Conservation (phyloP, 2,888 invertebrate genomes). For the Selenia dentaria region DNA sequence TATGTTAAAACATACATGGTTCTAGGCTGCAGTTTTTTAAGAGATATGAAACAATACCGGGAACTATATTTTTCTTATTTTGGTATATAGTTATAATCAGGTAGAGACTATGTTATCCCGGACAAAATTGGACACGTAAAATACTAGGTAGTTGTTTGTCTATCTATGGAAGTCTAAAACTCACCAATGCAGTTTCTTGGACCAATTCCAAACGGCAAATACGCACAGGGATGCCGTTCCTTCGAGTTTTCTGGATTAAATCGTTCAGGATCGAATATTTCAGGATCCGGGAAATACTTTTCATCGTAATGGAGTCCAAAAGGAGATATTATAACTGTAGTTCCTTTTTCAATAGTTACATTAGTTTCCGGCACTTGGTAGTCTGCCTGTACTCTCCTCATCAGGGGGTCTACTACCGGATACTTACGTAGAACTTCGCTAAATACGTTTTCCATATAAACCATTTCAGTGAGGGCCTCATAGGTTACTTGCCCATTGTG, state of each 20-base stretch:
- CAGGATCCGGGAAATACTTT: slow-evolving; percentile 66
- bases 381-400: slow-evolving; percentile 49
- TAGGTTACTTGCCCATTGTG: slow-evolving; percentile 56
- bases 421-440: slow-evolving; percentile 66
- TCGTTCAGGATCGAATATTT: slow-evolving; percentile 71
- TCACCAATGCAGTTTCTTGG: slow-evolving; percentile 70
- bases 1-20: no score
- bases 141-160: no score
- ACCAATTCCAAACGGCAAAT: slow-evolving; percentile 66
- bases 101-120: no score
- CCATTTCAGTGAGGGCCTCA: slow-evolving; percentile 57
- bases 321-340: slow-evolving; percentile 50
- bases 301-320: slow-evolving; percentile 66
- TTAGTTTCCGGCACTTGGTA: slow-evolving; percentile 61
- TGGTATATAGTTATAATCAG: no score
- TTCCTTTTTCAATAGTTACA: slow-evolving; percentile 53
- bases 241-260: slow-evolving; percentile 44
- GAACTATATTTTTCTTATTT: no score
- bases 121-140: no score
- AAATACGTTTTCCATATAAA: slow-evolving; percentile 62
- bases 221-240: slow-evolving; percentile 49
- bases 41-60: no score
- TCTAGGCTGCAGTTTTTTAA: no score
- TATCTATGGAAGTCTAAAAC: no score
- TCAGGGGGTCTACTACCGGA: slow-evolving; percentile 64